Base-by-base conservation (phyloP, 2,113 vertebrate genomes). In the Murina feae region DNA sequence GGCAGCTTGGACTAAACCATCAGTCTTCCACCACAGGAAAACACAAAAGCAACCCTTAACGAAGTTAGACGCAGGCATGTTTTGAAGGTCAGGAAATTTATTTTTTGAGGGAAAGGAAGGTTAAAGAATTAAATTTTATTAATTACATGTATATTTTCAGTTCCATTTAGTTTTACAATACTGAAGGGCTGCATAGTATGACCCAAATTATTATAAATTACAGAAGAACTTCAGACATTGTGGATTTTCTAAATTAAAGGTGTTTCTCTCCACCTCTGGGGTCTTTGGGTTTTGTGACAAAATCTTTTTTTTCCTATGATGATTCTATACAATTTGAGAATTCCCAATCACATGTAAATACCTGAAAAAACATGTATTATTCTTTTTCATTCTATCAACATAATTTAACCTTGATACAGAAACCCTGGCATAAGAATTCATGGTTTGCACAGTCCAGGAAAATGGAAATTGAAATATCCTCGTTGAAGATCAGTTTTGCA, bases 1-100 rank as follows among this genome's bases (percentile, higher is more conserved):
- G 97, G 95, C 96, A 95, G 86, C 69, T 96, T 55, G 93, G 78
- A 87, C 96, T 97, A 97, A 97, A 97, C 95, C 96, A 97, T 95
- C 81, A 88, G 90, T 63, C 55, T 93, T 96, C 90, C 69, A 82
- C 92, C 42, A 44, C 96, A 98, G 96, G 91, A 97, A 97, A 98
- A 98, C 74, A 97, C 16, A 94, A 97, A 95, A 72, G 78, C 30
- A 92, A 39, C 28, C 86, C 97, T 98, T 97, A 97, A 96, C 23
- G 3, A 95, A 88, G 78, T 95, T 53, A 94, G 96, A 87, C 80
- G 37, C 90, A 96, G 98, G 94, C 68, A 53, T 97, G 91, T 97
- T 96, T 93, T 74, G 95, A 96, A 98, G 97, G 96, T 96, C 94
- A 86, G 65, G 96, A 93, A 94, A 96, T 97, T 81, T 91, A 96